These are phyloP conservation scores for Drosophila virilis DNA, from an alignment of 1,140 invertebrate genomes.

Conservation along the genomic window DNA sequence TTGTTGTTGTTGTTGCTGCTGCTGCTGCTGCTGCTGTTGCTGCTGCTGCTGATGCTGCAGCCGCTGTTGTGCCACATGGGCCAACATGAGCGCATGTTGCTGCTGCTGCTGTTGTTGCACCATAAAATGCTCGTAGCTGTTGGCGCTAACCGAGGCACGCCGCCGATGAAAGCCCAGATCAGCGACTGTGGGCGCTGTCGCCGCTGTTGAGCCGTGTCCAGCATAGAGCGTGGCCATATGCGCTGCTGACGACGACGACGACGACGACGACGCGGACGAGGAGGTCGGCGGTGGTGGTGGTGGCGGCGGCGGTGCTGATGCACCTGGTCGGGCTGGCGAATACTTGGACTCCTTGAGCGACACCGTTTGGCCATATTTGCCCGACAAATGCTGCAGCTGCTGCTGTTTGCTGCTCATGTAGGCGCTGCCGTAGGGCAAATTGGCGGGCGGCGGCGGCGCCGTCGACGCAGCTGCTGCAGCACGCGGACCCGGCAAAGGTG, in stretches of 20 bases:
- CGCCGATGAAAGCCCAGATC: constrained; percentile 69
- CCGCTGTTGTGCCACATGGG: constrained; percentile 64
- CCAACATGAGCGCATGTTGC: constrained; percentile 72
- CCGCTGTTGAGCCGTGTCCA: constrained; percentile 18
- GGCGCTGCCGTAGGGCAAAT: constrained; percentile 63
- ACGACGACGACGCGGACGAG: constrained; percentile 52
- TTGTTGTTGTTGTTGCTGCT: constrained; percentile 39
- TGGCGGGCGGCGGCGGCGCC: constrained; percentile 70
- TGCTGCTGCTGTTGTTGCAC: constrained; percentile 76
- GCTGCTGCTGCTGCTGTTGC: constrained; percentile 38
- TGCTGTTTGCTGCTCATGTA: constrained; percentile 43
- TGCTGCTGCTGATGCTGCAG: constrained; percentile 52
- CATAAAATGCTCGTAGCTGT: constrained; percentile 73
- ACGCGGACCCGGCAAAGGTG: constrained; percentile 65
- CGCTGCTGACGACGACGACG: constrained; percentile 62
- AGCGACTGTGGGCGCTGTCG: constrained; percentile 21
- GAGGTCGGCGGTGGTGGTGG: constrained; percentile 48
- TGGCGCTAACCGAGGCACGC: constrained; percentile 68
- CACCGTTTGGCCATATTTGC: constrained; percentile 49
- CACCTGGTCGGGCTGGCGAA: constrained; percentile 33
- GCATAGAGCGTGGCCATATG: constrained; percentile 65
- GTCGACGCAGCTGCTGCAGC: constrained; percentile 81
- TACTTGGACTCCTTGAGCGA: constrained; percentile 59
- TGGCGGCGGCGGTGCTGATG: constrained; percentile 57
- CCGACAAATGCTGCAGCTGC: constrained; percentile 25